Percentiles rank a stretch among this genome's conserved stretches.
phyloP scores from a whole-genome alignment of 2,888 invertebrate species.

The Galerucella nymphaeae region DNA sequence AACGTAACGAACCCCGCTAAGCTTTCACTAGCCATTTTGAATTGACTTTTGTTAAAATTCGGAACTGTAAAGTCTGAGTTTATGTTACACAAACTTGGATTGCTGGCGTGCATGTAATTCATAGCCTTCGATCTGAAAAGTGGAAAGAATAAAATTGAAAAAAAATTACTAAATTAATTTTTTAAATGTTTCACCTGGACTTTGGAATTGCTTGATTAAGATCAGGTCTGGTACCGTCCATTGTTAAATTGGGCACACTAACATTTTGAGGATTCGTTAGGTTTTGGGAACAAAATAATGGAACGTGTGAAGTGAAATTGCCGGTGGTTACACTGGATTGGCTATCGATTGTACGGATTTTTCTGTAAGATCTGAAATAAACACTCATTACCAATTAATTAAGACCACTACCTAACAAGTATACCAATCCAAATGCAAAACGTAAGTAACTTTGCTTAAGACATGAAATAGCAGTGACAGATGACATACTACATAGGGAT shows the following conservation, averaged over 20 bases:
- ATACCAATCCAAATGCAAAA: no score
- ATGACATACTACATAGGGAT: background rate
- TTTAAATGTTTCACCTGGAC: constrained; percentile 17
- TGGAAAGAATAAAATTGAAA: background rate
- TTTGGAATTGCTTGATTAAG: constrained; percentile 27
- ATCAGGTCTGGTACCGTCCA: constrained; percentile 44
- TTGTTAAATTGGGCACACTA: constrained; percentile 60
- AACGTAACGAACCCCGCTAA: constrained; percentile 78
- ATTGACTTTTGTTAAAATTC: constrained; percentile 56
- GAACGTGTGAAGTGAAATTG: constrained; percentile 64
- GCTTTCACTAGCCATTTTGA: constrained; percentile 68
- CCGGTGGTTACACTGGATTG: constrained; percentile 61
- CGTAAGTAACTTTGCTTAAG: background rate
- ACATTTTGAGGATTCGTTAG: constrained; percentile 57
- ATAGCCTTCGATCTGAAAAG: constrained; percentile 65
- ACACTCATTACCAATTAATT: no score
- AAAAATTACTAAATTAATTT: background rate
- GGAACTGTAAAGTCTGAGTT: constrained; percentile 61
- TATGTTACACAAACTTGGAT: constrained; percentile 76
- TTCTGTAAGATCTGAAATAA: constrained; percentile 70
- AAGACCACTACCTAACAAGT: no score
- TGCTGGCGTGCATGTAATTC: constrained; percentile 77
- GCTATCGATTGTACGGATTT: constrained; percentile 67
- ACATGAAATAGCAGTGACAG: background rate
- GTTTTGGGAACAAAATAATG: constrained; percentile 57